phyloP scores from a whole-genome alignment of 2,113 vertebrate genomes.

The Nerophis ophidion region DNA sequence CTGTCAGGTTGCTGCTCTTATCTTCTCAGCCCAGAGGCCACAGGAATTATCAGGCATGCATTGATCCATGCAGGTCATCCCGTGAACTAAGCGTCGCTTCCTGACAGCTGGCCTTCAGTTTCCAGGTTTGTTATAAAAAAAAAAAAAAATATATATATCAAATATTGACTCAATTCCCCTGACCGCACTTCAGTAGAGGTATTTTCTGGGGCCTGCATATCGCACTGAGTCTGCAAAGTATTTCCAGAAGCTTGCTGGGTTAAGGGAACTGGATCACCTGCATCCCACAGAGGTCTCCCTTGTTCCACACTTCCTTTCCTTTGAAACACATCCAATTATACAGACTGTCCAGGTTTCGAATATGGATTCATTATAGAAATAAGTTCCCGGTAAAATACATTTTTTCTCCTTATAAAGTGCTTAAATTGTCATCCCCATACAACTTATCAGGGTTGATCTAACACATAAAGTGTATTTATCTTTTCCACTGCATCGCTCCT shows the following conservation, averaged over 20 bases:
- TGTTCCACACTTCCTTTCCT: constrained; percentile 13
- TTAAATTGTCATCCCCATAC: background rate
- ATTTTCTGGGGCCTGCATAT: constrained; percentile 16
- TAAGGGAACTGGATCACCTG: constrained; percentile 18
- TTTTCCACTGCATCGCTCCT: too few species aligned
- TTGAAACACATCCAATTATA: constrained; percentile 24
- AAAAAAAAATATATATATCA: constrained; percentile 5
- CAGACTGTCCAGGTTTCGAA: background rate
- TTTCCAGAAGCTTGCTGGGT: background rate
- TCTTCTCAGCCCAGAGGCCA: constrained; percentile 52
- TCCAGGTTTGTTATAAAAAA: constrained; percentile 4
- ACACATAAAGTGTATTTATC: too few species aligned
- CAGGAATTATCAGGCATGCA: constrained; percentile 42
- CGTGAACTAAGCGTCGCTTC: constrained; percentile 7
- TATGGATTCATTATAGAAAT: constrained; percentile 1
- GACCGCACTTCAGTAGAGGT: constrained; percentile 38
- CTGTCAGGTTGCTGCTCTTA: constrained; percentile 38
- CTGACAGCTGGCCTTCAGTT: constrained; percentile 16
- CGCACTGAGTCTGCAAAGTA: constrained; percentile 7
- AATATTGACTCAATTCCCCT: constrained; percentile 42
- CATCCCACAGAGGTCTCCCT: constrained; percentile 19
- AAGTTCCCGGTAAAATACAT: background rate
- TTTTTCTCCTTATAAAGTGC: background rate
- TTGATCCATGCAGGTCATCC: constrained; percentile 42
- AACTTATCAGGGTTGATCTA: too few species aligned